Evolutionary conservation across 2,797 vertebrate genomes (phyloP).

Genomic region (Anguilla marmorata): DNA sequence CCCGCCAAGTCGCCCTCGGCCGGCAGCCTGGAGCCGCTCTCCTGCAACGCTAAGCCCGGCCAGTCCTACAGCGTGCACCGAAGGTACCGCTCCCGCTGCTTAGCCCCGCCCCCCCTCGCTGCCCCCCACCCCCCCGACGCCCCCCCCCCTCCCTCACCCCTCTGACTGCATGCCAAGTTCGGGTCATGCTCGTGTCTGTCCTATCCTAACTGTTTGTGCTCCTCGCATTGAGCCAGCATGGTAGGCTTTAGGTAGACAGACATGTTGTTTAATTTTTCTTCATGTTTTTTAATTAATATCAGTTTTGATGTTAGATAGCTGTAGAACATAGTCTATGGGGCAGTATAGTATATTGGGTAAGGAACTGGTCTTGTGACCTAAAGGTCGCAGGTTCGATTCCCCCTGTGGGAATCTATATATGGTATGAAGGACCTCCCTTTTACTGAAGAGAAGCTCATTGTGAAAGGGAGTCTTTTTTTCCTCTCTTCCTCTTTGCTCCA

Average conservation of each 20-base stretch:
- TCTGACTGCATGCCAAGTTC: too few species aligned
- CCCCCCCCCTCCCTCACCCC: background rate
- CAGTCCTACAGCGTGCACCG: constrained; percentile 81
- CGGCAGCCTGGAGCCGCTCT: constrained; percentile 82
- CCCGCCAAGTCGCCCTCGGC: constrained; percentile 81
- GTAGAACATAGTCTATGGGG: too few species aligned
- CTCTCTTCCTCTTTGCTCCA: background rate
- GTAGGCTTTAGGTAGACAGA: background rate
- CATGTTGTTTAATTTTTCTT: background rate
- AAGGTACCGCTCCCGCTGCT: constrained; percentile 68
- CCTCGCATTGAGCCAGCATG: background rate
- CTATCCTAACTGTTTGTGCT: background rate
- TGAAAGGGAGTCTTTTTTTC: background rate
- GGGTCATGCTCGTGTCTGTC: too few species aligned
- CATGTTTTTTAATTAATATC: too few species aligned
- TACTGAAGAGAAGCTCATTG: background rate
- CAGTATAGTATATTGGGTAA: too few species aligned
- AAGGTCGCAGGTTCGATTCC: too few species aligned
- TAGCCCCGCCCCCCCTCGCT: background rate
- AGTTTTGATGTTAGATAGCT: too few species aligned
- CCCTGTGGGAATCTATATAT: too few species aligned
- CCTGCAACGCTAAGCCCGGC: constrained; percentile 80
- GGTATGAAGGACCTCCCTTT: background rate
- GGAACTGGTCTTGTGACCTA: too few species aligned
- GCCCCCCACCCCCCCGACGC: background rate